Conservation (phyloP, 2,888 invertebrate genomes). For the Nipponacmea schrenckii region DNA sequence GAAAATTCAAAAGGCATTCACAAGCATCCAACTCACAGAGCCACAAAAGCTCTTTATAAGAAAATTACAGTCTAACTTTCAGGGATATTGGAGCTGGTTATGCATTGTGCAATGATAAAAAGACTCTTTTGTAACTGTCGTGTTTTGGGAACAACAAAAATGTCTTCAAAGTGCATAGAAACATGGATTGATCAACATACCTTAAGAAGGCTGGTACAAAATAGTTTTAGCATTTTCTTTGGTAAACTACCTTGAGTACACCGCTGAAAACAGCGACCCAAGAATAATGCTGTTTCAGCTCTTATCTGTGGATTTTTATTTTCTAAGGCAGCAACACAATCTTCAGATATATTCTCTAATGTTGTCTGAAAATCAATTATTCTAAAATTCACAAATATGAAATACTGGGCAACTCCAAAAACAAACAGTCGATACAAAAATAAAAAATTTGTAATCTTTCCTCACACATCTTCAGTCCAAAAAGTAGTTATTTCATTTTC, state of each 20-base stretch:
- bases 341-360: constrained; percentile 75
- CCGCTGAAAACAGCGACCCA: constrained; percentile 84
- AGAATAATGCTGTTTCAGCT: constrained; percentile 76
- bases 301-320: constrained; percentile 70
- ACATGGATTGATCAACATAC: constrained; percentile 40
- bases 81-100: too few relatives aligned
- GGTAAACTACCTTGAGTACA: constrained; percentile 82
- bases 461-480: too few relatives aligned
- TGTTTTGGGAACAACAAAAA: too few relatives aligned
- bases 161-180: too few relatives aligned
- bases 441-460: neutral
- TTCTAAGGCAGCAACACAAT: constrained; percentile 84
- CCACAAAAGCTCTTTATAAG: too few relatives aligned
- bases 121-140: too few relatives aligned
- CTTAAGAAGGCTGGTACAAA: constrained; percentile 82
- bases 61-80: too few relatives aligned
- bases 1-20: too few relatives aligned
- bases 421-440: constrained; percentile 15
- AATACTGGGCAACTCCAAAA: too few relatives aligned
- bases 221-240: constrained; percentile 89
- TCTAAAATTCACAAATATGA: neutral
- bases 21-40: too few relatives aligned
- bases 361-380: constrained; percentile 74
- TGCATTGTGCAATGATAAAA: too few relatives aligned
- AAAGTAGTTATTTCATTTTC: too few relatives aligned